Evolutionary conservation across 2,888 invertebrate genomes (phyloP).

Genomic region (Harmothoe impar): DNA sequence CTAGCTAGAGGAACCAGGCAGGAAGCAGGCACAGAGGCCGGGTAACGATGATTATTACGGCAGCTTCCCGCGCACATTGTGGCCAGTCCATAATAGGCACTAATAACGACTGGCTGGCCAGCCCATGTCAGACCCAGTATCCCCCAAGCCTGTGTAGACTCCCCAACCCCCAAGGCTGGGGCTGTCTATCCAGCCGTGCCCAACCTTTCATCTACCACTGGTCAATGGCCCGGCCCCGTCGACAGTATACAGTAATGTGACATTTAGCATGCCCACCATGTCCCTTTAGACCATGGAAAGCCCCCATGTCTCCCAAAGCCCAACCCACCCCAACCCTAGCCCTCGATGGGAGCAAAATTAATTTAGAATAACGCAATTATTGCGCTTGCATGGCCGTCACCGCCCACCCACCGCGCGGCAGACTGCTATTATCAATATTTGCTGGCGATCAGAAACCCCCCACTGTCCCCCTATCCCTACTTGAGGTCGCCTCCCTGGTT

Average conservation of each 20-base stretch:
- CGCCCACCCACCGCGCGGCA: not conserved
- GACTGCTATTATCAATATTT: conserved; percentile 51
- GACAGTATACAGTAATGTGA: conserved; percentile 41
- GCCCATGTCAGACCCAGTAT: not conserved
- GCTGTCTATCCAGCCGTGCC: conserved; percentile 1
- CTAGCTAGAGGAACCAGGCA: not conserved
- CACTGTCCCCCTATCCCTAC: not conserved
- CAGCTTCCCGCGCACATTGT: conserved; percentile 19
- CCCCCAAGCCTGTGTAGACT: not conserved
- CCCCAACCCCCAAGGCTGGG: not conserved
- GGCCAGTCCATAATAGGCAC: conserved; percentile 32
- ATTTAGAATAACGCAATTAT: conserved; percentile 58
- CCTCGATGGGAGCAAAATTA: conserved; percentile 25
- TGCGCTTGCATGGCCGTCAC: not conserved
- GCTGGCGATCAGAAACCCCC: conserved; percentile 6
- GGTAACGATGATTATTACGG: conserved; percentile 48
- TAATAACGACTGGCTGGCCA: conserved; percentile 35
- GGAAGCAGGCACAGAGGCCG: not conserved
- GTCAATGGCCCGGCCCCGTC: not conserved
- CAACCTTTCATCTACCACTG: conserved; percentile 35
- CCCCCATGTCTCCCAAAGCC: not conserved
- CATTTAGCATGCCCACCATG: conserved; percentile 27
- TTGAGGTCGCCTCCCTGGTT: not conserved
- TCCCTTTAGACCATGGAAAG: not conserved
- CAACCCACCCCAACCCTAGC: not conserved